Evolutionary conservation across 1,140 invertebrate species (phyloP).

Genomic region (Drosophila persimilis): DNA sequence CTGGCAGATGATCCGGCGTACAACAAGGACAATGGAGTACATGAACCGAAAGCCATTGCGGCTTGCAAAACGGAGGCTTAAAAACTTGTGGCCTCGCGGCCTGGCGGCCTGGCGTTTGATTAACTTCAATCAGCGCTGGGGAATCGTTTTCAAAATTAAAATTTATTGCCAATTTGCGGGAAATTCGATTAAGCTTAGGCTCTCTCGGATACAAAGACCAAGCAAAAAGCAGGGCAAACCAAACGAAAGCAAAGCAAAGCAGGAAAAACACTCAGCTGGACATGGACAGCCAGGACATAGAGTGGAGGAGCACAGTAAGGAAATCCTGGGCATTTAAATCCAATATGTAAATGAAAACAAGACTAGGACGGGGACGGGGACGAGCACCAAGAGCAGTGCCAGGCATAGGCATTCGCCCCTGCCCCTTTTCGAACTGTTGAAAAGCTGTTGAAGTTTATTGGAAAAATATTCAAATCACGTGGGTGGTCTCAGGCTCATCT

Average conservation of each 20-base stretch:
- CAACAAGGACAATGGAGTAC: constrained; percentile 38
- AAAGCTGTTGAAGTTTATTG: constrained; percentile 82
- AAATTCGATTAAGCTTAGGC: constrained; percentile 79
- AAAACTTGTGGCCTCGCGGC: background rate
- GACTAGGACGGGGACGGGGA: constrained; percentile 12
- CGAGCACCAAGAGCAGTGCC: constrained; percentile 22
- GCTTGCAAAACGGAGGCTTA: constrained; percentile 24
- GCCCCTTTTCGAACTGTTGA: constrained; percentile 55
- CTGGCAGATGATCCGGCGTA: constrained; percentile 1
- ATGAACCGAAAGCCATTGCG: constrained; percentile 37
- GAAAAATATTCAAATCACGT: constrained; percentile 83
- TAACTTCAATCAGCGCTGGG: constrained; percentile 67
- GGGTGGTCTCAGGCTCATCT: constrained; percentile 72
- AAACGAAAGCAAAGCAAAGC: constrained; percentile 12
- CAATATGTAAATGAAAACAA: constrained; percentile 76
- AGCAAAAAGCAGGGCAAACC: constrained; percentile 12
- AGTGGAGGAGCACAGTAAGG: constrained; percentile 28
- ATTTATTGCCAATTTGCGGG: constrained; percentile 82
- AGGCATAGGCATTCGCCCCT: constrained; percentile 21
- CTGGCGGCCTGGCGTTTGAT: constrained; percentile 49
- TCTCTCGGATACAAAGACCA: constrained; percentile 40
- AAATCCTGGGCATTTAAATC: constrained; percentile 73
- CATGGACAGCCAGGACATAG: constrained; percentile 13
- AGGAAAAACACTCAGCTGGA: constrained; percentile 71
- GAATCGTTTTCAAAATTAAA: constrained; percentile 77